A percentile compares a stretch with the other conserved stretches of the same genome.
Conservation (phyloP, 1,140 invertebrate genomes). For the Drosophila sp. region DNA sequence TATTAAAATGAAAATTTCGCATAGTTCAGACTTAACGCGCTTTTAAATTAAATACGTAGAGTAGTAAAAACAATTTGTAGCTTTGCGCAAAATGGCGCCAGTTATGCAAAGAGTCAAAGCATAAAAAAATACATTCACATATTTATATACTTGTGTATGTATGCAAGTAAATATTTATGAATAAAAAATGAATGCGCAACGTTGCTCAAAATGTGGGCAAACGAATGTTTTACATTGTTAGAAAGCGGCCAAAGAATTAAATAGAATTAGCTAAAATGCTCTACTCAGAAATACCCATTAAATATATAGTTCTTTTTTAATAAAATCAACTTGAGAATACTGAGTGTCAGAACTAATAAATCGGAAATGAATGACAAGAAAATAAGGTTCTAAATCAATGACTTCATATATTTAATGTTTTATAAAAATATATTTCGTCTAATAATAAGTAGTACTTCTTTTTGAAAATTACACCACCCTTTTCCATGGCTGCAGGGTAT, state of each 20-base stretch:
- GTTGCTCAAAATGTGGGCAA: conserved; percentile 61
- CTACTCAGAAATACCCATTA: not conserved
- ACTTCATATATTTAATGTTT: too few species aligned
- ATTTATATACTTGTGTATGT: conserved; percentile 18
- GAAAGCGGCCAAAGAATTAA: conserved; percentile 47
- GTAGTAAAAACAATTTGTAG: conserved; percentile 59
- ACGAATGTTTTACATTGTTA: conserved; percentile 80
- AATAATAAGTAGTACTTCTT: too few species aligned
- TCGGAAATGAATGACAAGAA: too few species aligned
- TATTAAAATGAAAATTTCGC: not conserved
- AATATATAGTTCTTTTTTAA: not conserved
- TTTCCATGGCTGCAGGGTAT: not conserved
- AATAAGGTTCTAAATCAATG: too few species aligned
- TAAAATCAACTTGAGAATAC: too few species aligned
- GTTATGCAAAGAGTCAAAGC: conserved; percentile 32
- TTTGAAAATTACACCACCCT: not conserved
- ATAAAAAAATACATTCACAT: conserved; percentile 8
- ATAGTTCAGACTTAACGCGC: not conserved
- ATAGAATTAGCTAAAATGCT: conserved; percentile 28
- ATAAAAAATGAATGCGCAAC: conserved; percentile 61
- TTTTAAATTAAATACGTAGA: not conserved
- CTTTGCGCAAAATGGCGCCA: conserved; percentile 50
- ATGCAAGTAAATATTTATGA: conserved; percentile 47
- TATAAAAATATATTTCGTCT: too few species aligned
- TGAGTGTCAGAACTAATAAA: too few species aligned